phyloP scores from a whole-genome alignment of 2,113 vertebrate species.

The Globicephala melas region DNA sequence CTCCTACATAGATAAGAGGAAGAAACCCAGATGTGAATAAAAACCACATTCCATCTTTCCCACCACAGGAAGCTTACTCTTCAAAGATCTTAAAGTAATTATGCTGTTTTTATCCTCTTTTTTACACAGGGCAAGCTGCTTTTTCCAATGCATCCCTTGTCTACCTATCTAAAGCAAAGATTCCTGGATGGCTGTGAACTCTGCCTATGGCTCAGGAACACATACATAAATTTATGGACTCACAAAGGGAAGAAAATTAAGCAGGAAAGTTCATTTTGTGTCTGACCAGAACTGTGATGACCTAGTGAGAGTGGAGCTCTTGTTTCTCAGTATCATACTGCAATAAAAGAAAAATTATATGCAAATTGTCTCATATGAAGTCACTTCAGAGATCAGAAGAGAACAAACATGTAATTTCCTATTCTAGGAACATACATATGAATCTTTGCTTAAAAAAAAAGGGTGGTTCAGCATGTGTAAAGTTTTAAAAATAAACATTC shows the following conservation, averaged over 20 bases:
- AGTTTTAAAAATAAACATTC: conserved; percentile 39
- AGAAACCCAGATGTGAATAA: not conserved
- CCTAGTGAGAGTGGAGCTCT: not conserved
- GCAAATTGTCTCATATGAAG: conserved; percentile 37
- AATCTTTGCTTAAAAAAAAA: conserved; percentile 43
- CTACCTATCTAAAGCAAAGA: not conserved
- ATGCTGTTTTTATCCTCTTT: not conserved
- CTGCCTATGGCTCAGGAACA: not conserved
- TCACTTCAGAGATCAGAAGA: conserved; percentile 53
- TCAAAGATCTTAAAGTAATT: not conserved
- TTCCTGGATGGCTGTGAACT: not conserved
- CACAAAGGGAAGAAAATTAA: not conserved
- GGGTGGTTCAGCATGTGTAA: conserved; percentile 35
- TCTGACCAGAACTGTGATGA: not conserved
- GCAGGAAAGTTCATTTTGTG: not conserved
- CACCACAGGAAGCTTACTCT: not conserved
- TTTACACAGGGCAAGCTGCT: not conserved
- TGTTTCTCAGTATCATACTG: not conserved
- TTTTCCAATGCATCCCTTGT: not conserved
- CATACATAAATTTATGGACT: not conserved
- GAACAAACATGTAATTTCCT: conserved; percentile 61
- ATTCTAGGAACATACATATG: conserved; percentile 52
- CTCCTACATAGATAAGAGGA: not conserved
- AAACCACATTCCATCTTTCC: not conserved
- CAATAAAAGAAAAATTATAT: conserved; percentile 32